Conservation (phyloP, 2,113 vertebrate species). For the Cepphus grylle region DNA sequence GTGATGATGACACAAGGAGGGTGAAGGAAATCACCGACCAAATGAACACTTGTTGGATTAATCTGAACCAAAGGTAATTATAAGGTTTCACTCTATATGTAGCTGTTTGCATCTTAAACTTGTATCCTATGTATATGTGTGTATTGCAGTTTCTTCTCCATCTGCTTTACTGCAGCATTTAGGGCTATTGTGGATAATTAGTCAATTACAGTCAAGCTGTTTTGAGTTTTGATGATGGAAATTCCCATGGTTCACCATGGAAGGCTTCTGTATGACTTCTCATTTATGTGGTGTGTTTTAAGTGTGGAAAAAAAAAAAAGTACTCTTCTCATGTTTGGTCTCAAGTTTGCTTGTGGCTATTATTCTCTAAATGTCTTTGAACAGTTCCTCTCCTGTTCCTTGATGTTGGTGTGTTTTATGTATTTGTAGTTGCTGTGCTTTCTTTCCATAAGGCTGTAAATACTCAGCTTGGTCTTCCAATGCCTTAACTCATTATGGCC, state of each 20-base stretch:
- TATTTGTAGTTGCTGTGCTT: not conserved
- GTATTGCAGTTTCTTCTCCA: not conserved
- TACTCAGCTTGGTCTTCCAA: not conserved
- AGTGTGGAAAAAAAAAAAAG: not conserved
- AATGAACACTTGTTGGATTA: slow-evolving; percentile 84
- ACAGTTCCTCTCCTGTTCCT: not conserved
- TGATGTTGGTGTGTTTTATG: not conserved
- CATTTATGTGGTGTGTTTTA: not conserved
- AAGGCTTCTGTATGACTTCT: not conserved
- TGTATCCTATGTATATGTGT: not conserved
- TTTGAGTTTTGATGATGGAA: not conserved
- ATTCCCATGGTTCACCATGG: not conserved
- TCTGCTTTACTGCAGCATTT: not conserved
- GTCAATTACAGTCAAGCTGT: not conserved
- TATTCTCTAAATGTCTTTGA: not conserved
- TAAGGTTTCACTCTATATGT: not conserved
- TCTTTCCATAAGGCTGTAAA: not conserved
- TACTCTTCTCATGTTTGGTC: not conserved
- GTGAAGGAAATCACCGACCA: slow-evolving; percentile 90
- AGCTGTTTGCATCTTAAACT: not conserved
- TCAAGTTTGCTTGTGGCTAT: not conserved
- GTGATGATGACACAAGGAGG: slow-evolving; percentile 87
- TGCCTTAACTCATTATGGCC: not conserved
- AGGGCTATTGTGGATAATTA: not conserved
- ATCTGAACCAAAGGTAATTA: slow-evolving; percentile 87